Conservation (phyloP, 2,113 vertebrate genomes). For the Chaetodon auriga region DNA sequence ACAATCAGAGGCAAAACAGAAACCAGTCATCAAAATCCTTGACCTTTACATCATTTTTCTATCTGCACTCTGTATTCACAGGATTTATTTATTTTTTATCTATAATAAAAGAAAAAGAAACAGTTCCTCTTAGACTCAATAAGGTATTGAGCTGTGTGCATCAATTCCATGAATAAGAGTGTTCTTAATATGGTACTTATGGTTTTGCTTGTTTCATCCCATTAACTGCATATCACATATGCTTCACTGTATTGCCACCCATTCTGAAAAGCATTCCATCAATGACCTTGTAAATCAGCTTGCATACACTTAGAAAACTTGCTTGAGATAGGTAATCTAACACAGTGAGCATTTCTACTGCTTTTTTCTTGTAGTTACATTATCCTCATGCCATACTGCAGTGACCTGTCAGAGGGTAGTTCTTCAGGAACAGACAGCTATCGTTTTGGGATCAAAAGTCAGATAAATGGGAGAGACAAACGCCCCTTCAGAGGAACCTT, state of each 20-base stretch:
- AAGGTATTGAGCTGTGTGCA: not conserved
- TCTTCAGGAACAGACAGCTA: no score
- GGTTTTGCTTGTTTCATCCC: not conserved
- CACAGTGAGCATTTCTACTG: no score
- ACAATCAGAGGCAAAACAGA: conserved; percentile 45
- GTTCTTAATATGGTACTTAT: not conserved
- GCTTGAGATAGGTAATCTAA: no score
- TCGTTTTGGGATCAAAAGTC: not conserved
- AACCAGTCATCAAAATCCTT: conserved; percentile 39
- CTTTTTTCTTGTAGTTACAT: no score
- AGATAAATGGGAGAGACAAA: not conserved
- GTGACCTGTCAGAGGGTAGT: no score
- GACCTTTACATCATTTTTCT: conserved; percentile 24
- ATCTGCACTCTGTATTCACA: not conserved
- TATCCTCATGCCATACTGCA: no score
- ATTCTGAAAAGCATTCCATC: no score
- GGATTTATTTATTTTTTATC: not conserved
- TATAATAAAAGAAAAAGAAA: not conserved
- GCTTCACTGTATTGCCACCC: not conserved
- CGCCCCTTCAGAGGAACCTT: not conserved
- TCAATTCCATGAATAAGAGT: not conserved
- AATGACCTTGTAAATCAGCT: no score
- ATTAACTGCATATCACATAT: not conserved
- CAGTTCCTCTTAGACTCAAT: not conserved
- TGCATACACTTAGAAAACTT: no score